Percentiles rank a stretch among this genome's conserved stretches.
phyloP scores from a whole-genome alignment of 2,797 vertebrate genomes.

The Diglossa cyanea region DNA sequence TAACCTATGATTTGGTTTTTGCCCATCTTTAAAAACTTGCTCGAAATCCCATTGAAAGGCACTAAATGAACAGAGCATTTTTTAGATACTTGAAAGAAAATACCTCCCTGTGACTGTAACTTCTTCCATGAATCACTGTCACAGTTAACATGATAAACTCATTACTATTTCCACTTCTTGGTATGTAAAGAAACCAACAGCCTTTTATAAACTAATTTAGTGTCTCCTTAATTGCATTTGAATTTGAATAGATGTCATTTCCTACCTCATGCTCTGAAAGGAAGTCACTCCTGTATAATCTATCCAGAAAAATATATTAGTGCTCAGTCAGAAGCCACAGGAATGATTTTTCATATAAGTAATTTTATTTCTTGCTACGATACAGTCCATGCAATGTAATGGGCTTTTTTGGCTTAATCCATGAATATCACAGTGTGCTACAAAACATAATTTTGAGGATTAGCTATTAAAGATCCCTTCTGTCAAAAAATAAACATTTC shows the following conservation, averaged over 20 bases:
- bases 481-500: not conserved
- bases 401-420: not conserved
- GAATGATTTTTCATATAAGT: not conserved
- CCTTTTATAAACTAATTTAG: not conserved
- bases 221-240: not conserved
- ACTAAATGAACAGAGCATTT: not conserved
- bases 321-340: not conserved
- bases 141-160: not conserved
- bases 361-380: not conserved
- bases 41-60: not conserved
- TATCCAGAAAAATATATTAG: not conserved
- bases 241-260: slow-evolving; percentile 3
- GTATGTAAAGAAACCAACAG: not conserved
- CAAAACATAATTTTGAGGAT: not conserved
- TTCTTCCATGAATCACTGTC: not conserved
- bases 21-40: not conserved
- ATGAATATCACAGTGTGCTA: not conserved
- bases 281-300: not conserved
- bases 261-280: not conserved
- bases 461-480: not conserved
- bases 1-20: not conserved
- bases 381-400: not conserved
- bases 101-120: not conserved
- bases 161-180: not conserved
- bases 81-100: not conserved